Conservation (phyloP, 2,113 vertebrate species). For the Onychorhynchus coronatus region DNA sequence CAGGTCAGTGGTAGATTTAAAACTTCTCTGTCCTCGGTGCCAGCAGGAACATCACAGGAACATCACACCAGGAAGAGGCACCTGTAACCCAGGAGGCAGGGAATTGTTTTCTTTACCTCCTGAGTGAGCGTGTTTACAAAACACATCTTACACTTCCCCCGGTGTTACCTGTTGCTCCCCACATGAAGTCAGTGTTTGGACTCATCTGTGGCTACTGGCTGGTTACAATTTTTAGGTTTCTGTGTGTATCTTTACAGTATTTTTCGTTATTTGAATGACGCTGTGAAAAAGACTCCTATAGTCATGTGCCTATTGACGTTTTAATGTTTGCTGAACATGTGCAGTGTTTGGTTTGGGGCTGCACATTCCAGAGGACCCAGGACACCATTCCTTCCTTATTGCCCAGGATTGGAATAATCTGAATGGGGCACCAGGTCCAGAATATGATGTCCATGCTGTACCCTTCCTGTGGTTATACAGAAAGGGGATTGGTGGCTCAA, state of each 20-base stretch:
- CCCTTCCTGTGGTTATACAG: not conserved
- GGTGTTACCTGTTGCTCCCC: not conserved
- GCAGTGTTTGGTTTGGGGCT: not conserved
- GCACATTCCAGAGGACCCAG: not conserved
- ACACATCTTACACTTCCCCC: not conserved
- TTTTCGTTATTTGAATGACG: not conserved
- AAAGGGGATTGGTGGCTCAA: not conserved
- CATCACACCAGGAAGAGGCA: not conserved
- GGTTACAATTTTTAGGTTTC: not conserved
- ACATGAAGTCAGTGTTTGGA: not conserved
- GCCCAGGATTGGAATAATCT: not conserved
- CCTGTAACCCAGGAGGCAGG: not conserved
- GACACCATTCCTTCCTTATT: not conserved
- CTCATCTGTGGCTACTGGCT: not conserved
- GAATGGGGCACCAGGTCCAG: not conserved
- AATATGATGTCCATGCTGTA: not conserved
- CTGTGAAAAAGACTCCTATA: not conserved
- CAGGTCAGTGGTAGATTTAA: not conserved
- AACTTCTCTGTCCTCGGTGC: not conserved
- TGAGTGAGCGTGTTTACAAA: not conserved
- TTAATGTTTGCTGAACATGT: not conserved
- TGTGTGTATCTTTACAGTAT: not conserved
- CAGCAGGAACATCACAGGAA: not conserved
- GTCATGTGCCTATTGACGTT: not conserved
- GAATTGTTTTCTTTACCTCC: not conserved